Evolutionary conservation across 1,140 invertebrate genomes (phyloP).

Genomic region (Paramacrobiotus metropolitanus): DNA sequence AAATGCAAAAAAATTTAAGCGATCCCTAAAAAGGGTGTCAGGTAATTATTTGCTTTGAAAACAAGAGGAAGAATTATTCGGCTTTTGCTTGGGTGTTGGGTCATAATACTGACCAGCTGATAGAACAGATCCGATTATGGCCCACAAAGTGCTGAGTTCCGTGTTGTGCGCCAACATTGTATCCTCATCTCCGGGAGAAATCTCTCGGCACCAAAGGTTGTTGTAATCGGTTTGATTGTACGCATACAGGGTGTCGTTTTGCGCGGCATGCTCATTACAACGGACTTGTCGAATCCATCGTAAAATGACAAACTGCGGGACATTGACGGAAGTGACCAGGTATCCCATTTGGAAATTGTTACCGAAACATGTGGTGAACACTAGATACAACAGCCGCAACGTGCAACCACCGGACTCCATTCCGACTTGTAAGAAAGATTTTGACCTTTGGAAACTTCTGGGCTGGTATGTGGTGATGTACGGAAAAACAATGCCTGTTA

Average conservation of each 20-base stretch:
- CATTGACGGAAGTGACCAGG: neutral
- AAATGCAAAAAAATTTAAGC: too few relatives aligned
- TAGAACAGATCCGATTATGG: neutral
- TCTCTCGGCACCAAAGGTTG: neutral
- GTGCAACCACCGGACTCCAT: too few relatives aligned
- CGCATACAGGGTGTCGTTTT: too few relatives aligned
- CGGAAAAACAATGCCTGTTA: too few relatives aligned
- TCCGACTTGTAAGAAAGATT: too few relatives aligned
- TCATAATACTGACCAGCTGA: conserved; percentile 37
- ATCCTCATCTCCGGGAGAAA: neutral
- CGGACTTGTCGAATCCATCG: neutral
- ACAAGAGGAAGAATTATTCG: conserved; percentile 42
- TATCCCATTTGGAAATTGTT: neutral
- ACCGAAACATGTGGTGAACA: neutral
- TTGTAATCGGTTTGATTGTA: neutral
- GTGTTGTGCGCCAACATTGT: neutral
- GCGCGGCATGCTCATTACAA: neutral
- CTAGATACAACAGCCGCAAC: neutral
- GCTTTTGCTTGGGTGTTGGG: conserved; percentile 39
- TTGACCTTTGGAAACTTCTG: too few relatives aligned
- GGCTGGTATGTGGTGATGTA: too few relatives aligned
- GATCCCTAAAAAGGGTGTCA: too few relatives aligned
- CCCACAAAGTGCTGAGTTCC: neutral
- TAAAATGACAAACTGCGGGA: neutral
- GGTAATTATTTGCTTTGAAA: too few relatives aligned